Evolutionary conservation across 2,797 vertebrate species (phyloP).

Genomic region (Poecile montanus): DNA sequence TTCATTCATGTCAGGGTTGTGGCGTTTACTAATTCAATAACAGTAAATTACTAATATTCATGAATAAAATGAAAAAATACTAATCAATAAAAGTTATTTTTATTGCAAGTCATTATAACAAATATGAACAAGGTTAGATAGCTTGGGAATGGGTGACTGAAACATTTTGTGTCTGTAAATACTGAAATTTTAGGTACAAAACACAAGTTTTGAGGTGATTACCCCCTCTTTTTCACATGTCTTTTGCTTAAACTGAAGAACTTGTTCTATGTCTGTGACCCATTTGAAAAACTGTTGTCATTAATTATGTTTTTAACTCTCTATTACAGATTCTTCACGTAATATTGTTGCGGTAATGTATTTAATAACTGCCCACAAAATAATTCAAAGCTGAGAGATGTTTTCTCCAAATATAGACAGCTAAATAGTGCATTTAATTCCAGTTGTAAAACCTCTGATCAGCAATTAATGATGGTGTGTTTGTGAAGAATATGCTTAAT

Average conservation of each 20-base stretch:
- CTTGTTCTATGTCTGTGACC: background rate
- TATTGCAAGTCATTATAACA: background rate
- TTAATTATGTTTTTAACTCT: background rate
- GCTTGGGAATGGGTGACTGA: background rate
- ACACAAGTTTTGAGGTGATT: background rate
- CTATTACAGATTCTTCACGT: background rate
- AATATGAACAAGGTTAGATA: background rate
- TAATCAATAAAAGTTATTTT: background rate
- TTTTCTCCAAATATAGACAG: background rate
- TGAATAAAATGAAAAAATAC: too few species aligned
- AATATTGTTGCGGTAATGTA: background rate
- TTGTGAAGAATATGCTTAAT: background rate
- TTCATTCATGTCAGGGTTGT: accelerated
- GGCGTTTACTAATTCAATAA: background rate
- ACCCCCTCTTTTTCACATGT: background rate
- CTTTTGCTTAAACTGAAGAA: background rate
- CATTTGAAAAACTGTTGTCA: background rate
- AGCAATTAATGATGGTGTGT: background rate
- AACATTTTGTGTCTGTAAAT: background rate
- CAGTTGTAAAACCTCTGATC: background rate
- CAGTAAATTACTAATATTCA: background rate
- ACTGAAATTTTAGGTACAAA: background rate
- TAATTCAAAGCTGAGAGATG: background rate
- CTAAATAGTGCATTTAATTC: background rate
- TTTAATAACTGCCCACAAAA: background rate